Percentiles rank a stretch among this genome's conserved stretches.
These are phyloP conservation scores for Aldrovandia affinis DNA, from an alignment of 2,797 vertebrate genomes.

Conservation along the genomic window DNA sequence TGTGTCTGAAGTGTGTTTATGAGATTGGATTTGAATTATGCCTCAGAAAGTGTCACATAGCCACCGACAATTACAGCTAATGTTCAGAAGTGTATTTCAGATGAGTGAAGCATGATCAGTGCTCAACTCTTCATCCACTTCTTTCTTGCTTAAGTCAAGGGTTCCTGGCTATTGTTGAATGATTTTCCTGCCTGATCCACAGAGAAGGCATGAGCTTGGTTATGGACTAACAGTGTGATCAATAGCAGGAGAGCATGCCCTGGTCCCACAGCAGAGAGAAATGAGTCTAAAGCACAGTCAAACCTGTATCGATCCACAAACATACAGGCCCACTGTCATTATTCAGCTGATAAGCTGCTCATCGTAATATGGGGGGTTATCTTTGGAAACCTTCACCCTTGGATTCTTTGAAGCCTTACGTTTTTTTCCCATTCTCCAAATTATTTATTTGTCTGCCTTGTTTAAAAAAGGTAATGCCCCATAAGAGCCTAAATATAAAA, in stretches of 20 bases:
- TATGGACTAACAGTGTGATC: constrained; percentile 97
- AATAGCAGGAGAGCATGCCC: constrained; percentile 91
- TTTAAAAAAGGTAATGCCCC: no score
- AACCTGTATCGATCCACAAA: constrained; percentile 92
- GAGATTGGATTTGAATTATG: not conserved
- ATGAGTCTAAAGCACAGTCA: constrained; percentile 98
- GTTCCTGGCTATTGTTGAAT: constrained; percentile 86
- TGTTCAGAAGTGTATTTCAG: constrained; percentile 56
- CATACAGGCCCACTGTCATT: constrained; percentile 87
- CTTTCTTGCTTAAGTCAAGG: constrained; percentile 86
- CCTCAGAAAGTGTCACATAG: not conserved
- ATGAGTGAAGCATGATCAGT: constrained; percentile 76
- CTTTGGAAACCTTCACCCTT: constrained; percentile 58
- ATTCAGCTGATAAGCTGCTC: constrained; percentile 93
- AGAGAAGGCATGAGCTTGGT: constrained; percentile 88
- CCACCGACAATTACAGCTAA: constrained; percentile 34
- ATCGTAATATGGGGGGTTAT: constrained; percentile 96
- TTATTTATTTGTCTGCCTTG: no score
- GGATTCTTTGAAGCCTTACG: no score
- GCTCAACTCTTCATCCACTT: constrained; percentile 58
- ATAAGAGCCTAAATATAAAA: no score
- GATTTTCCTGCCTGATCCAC: constrained; percentile 80
- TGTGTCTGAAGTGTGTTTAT: not conserved
- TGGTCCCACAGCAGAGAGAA: constrained; percentile 87
- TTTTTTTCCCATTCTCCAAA: no score